Evolutionary conservation across 2,113 vertebrate genomes (phyloP), one percentile per base, ranked within the genome.

Genomic region (Laticauda laticaudata): DNA sequence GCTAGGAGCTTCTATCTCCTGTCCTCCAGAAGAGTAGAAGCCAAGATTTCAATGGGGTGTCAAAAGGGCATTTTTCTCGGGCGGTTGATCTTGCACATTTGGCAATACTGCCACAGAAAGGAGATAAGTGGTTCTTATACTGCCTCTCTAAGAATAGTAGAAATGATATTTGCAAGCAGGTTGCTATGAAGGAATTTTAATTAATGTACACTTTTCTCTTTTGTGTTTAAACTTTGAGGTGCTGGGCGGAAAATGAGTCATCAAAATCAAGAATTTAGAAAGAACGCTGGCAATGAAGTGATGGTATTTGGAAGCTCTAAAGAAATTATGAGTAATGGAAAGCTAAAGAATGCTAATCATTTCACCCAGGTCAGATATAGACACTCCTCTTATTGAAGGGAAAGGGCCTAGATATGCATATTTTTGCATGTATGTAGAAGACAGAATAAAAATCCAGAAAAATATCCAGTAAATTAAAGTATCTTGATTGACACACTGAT

Each of bases 91-190:
- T 94, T 21, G 11, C 89, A 55, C 4, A 56, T 93, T 95, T 93
- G 69, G 59, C 93, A 61, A 51, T 87, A 34, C 1, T 64, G 90
- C 24, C 45, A 18, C 26, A 93, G 0, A 91, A 92, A 95, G 48
- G 45, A 95, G 96, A 96, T 87, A 54, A 56, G 91, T 87, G 39
- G 45, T 64, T 81, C 48, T 94, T 94, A 91, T 86, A 90, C 51
- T 23, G 29, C 69, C 90, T 94, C 51, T 43, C 55, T 95, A 94
- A 95, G 95, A 92, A 92, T 89, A 93, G 18, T 29, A 88, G 45
- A 88, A 69, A 87, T 95, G 92, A 94, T 95, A 64, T 91, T 94
- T 86, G 54, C 1, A 0, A 92, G 39, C 24, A 91, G 92, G 55
- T 91, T 92, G 0, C 55, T 90, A 56, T 21, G 7, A 39, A 93